Base-by-base conservation (phyloP, 1,140 invertebrate genomes). In the Zaprionus taronus region DNA sequence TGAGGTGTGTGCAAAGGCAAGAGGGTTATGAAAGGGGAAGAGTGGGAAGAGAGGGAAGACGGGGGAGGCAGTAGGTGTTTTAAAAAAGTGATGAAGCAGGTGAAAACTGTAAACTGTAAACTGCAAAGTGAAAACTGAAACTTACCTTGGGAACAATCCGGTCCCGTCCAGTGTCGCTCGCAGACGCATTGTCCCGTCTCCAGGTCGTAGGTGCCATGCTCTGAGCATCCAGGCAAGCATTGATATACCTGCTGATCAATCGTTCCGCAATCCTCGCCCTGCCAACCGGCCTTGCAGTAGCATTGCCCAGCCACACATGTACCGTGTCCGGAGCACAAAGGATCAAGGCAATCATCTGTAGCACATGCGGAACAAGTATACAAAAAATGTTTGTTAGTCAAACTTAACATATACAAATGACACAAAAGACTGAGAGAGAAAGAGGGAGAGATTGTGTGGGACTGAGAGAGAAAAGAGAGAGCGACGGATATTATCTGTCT, bases 251-350 rank as follows among this genome's bases (percentile, higher is more conserved):
- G 96, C 87, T 97, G 96, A 93, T 98, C 97, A 63, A 97, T 95
- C 80, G 96, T 95, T 73, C 96, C 95, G 91, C 98, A 99, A 69
- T 97, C 96, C 68, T 96, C 95, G 11, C 98, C 98, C 87, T 98
- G 97, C 98, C 98, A 99, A 1, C 99, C 98, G 4, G 97, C 97
- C 87, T 98, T 96, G 94, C 98, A 99, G 80, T 98, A 96, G 93
- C 99, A 99, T 69, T 97, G 96, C 2, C 98, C 98, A 71, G 97
- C 95, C 36, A 98, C 95, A 94, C 99, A 99, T 58, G 96, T 96
- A 1, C 99, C 99, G 91, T 99, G 98, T 31, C 95, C 96, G 17
- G 96, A 96, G 94, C 99, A 99, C 38, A 96, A 95, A 4, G 97
- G 96, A 93, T 98, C 97, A 81, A 95, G 93, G 93, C 97, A 98